These are phyloP conservation scores for Dreissena rostriformis DNA, from an alignment of 1,140 invertebrate species.

Conservation along the genomic window DNA sequence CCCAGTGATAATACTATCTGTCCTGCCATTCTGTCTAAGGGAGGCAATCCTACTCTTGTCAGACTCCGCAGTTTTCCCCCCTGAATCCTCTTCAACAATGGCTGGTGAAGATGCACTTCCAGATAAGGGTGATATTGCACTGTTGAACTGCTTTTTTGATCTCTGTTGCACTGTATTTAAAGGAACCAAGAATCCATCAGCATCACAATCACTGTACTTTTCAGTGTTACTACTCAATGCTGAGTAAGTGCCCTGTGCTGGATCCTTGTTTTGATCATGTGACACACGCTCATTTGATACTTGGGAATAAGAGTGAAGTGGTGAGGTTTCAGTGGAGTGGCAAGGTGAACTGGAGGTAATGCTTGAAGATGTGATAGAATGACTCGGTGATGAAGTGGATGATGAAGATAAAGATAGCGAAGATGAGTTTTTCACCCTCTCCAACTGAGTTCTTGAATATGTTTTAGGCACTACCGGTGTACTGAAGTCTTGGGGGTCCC, in stretches of 20 bases:
- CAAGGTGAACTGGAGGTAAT: conserved; percentile 27
- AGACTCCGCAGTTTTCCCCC: conserved; percentile 18
- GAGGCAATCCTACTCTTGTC: conserved; percentile 21
- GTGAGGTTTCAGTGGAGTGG: conserved; percentile 17
- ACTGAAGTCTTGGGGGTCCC: conserved; percentile 63
- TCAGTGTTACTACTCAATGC: background rate
- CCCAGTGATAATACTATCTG: conserved; percentile 76
- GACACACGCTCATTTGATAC: background rate
- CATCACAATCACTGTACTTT: background rate
- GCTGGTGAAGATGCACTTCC: conserved; percentile 13
- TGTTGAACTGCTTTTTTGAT: conserved; percentile 10
- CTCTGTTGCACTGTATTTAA: background rate
- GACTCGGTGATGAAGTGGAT: conserved; percentile 38
- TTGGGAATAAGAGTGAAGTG: background rate
- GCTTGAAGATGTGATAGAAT: conserved; percentile 37
- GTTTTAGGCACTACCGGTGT: conserved; percentile 60
- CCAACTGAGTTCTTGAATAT: conserved; percentile 65
- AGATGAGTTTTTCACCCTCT: conserved; percentile 54
- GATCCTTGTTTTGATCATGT: conserved; percentile 21
- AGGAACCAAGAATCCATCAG: background rate
- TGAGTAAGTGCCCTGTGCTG: conserved; percentile 5
- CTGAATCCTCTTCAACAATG: conserved; percentile 55
- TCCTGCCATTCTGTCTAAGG: conserved; percentile 58
- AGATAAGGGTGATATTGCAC: conserved; percentile 38
- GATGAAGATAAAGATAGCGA: conserved; percentile 62